phyloP scores from a whole-genome alignment of 1,140 invertebrate species.

The Ericerus pela region DNA sequence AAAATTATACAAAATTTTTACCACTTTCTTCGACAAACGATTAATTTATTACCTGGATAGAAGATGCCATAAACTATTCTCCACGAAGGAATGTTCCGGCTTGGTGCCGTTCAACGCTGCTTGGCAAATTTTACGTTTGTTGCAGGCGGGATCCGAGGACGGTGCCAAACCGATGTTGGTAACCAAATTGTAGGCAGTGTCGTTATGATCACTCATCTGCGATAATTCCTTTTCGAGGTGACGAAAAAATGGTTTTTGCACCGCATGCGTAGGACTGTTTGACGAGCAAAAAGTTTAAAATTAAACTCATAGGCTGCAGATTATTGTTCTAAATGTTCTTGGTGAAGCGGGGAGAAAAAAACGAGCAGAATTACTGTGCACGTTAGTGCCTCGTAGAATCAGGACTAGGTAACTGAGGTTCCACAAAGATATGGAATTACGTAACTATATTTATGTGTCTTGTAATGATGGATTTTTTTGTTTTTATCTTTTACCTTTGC shows the following conservation, averaged over 20 bases:
- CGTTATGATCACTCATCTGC: not conserved
- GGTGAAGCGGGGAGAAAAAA: too few relatives aligned
- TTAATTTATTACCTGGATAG: not conserved
- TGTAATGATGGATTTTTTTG: too few relatives aligned
- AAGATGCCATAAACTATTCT: slow-evolving; percentile 1
- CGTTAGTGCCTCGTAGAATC: too few relatives aligned
- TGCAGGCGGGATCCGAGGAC: not conserved
- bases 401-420: too few relatives aligned
- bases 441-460: too few relatives aligned
- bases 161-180: not conserved
- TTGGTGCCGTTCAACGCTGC: not conserved
- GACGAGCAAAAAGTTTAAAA: too few relatives aligned
- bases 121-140: not conserved
- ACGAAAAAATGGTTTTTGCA: not conserved
- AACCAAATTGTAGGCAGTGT: not conserved
- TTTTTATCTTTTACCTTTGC: too few relatives aligned
- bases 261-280: not conserved
- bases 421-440: too few relatives aligned
- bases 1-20: too few relatives aligned
- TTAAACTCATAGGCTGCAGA: too few relatives aligned
- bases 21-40: not conserved
- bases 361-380: too few relatives aligned
- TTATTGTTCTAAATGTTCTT: too few relatives aligned
- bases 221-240: not conserved
- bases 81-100: not conserved